Evolutionary conservation across 2,113 vertebrate genomes (phyloP).

Genomic region (Dermatemys mawii): DNA sequence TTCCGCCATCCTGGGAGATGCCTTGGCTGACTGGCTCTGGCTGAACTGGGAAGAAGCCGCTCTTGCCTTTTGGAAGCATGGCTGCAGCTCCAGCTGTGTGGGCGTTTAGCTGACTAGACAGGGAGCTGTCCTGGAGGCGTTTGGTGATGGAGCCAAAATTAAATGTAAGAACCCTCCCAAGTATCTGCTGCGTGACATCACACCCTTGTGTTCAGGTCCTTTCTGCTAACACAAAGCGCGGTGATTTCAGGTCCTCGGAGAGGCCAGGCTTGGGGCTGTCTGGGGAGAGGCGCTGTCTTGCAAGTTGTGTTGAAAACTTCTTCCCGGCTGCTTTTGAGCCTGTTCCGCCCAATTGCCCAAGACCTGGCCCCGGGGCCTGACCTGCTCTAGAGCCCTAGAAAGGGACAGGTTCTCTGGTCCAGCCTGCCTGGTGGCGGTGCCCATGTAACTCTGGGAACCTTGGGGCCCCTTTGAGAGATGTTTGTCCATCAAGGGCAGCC

Average conservation of each 20-base stretch:
- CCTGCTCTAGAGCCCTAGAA: not conserved
- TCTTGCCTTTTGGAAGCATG: not conserved
- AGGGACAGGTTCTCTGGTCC: not conserved
- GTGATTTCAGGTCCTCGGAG: not conserved
- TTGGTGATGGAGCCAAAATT: not conserved
- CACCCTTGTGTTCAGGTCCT: not conserved
- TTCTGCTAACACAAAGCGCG: not conserved
- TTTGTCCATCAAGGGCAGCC: not conserved
- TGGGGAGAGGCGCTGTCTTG: not conserved
- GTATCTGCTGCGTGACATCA: not conserved
- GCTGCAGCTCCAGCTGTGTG: not conserved
- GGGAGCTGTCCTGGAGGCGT: accelerated
- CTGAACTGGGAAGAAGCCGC: not conserved
- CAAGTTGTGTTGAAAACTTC: not conserved
- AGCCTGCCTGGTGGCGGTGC: not conserved
- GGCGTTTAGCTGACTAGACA: not conserved
- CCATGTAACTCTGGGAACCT: not conserved
- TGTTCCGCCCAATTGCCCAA: not conserved
- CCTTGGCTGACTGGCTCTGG: not conserved
- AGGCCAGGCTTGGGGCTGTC: not conserved
- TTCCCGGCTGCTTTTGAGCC: not conserved
- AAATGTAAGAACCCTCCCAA: not conserved
- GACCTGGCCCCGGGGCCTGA: not conserved
- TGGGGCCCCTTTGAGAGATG: not conserved
- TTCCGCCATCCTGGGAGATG: not conserved